Percentiles rank a stretch among this genome's conserved stretches.
phyloP scores from a whole-genome alignment of 2,113 vertebrate species.

The Tretioscincus oriximinensis region DNA sequence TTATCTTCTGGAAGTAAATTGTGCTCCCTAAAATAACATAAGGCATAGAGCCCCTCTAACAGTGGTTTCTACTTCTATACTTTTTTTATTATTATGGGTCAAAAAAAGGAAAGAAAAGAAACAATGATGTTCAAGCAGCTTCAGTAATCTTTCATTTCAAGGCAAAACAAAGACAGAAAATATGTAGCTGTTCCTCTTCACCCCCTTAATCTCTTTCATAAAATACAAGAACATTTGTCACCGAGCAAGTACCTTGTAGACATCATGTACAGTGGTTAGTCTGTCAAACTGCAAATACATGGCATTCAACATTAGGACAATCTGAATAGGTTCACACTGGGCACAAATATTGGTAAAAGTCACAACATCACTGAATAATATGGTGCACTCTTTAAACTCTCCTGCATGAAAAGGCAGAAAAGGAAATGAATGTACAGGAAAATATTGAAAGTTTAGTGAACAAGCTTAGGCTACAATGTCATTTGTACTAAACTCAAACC shows the following conservation, averaged over 20 bases:
- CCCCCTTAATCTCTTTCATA: background rate
- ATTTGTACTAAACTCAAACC: background rate
- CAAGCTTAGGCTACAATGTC: rapidly evolving
- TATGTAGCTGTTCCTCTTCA: background rate
- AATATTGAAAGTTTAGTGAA: background rate
- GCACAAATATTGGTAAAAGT: constrained; percentile 80
- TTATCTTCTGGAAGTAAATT: too few relatives aligned
- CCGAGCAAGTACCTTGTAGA: constrained; percentile 75
- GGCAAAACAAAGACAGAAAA: background rate
- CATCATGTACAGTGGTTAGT: constrained; percentile 77
- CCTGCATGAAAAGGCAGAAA: constrained; percentile 58
- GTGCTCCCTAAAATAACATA: too few relatives aligned
- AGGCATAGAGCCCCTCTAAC: background rate
- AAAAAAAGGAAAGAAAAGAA: background rate
- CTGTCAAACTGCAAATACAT: constrained; percentile 80
- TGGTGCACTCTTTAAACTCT: constrained; percentile 80
- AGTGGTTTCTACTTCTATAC: too few relatives aligned
- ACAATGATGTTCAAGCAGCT: too few relatives aligned
- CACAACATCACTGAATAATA: constrained; percentile 81
- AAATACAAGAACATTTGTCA: background rate
- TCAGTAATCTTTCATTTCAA: background rate
- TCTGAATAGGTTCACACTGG: constrained; percentile 79
- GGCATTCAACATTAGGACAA: constrained; percentile 79
- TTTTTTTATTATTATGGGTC: background rate
- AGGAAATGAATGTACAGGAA: background rate